Evolutionary conservation across 2,113 vertebrate genomes (phyloP), one percentile per base, ranked within the genome.

Genomic region (Cyanocitta stelleri): DNA sequence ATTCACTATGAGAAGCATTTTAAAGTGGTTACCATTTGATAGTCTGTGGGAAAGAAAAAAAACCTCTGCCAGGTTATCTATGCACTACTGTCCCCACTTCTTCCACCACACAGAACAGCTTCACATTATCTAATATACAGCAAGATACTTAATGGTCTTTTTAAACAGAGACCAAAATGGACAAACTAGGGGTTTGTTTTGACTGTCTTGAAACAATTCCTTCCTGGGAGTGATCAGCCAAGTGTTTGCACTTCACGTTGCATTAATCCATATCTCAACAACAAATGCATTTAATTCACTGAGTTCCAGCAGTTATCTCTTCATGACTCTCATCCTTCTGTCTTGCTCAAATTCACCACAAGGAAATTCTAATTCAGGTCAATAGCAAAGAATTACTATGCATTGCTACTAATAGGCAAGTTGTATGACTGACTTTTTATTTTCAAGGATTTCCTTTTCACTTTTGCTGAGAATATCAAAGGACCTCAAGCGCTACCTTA

Each of bases 281-380:
- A 17, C 9, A 18, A 26, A 49, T 16, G 33, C 9, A 46, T 32
- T n/a, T n/a, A 19, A 11, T 27, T 16, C 8, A 6, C 13, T 13
- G 13, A 59, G 7, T 17, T 23, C 44, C 43, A 68, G 27, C 26
- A 77, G 13, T 29, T 24, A 15, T 14, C 10, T 51, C 29, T 33
- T 59, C 10, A 49, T 0, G 0, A 37, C n/a, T 3, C 11, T 59
- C 5, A 2, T 59, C 22, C 30, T 62, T 27, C 21, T 7, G 0
- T 33, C 41, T 29, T 17, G 4, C 55, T 23, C 33, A 29, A 32
- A 11, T 24, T 64, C 43, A 39, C 20, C 13, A 21, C 33, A 61
- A 51, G 19, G 13, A 79, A 79, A 17, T 49, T 69, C 44, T 44
- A 63, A 15, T 29, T 67, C 18, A 56, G 37, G 12, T 62, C 59